Evolutionary conservation across 2,888 invertebrate genomes (phyloP).

Genomic region (Cryptosula pallasiana): DNA sequence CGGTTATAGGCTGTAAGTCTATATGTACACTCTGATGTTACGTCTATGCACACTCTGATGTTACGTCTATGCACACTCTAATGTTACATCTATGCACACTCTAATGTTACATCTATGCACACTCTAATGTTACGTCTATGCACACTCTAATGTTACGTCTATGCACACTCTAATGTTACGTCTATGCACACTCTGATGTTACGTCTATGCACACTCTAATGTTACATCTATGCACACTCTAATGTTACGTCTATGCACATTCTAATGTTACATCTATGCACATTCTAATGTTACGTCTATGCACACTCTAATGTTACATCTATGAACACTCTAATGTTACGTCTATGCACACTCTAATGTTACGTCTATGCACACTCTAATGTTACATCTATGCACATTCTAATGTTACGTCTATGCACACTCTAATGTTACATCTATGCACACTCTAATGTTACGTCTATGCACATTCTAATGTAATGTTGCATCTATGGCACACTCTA

Average conservation of each 20-base stretch:
- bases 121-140: neutral
- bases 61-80: neutral
- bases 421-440: no score
- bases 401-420: neutral
- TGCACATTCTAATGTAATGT: no score
- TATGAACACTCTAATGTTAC: no score
- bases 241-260: no score
- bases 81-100: neutral
- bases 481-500: no score
- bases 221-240: neutral
- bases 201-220: neutral
- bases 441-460: neutral
- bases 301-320: neutral
- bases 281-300: no score
- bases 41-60: neutral
- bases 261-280: neutral
- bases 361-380: neutral
- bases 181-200: neutral
- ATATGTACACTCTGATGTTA: neutral
- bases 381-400: no score
- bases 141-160: no score
- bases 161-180: neutral
- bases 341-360: neutral
- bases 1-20: constrained; percentile 51
- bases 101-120: no score